Conservation (phyloP, 2,888 invertebrate genomes). For the Rhagium mordax region DNA sequence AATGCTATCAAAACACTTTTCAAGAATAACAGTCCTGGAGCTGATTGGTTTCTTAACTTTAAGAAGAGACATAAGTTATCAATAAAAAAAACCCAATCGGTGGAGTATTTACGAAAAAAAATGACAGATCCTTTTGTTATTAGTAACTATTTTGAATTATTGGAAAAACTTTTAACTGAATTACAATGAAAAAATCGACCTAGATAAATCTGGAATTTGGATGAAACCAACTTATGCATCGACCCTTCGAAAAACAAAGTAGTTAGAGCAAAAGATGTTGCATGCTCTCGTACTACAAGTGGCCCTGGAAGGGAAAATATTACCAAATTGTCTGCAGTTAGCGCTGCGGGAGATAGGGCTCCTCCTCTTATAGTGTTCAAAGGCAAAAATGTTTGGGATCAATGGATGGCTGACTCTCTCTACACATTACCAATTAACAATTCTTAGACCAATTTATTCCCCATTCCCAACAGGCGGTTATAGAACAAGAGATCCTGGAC, state of each 20-base stretch:
- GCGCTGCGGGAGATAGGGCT: conserved; percentile 56
- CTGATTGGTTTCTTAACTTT: not conserved
- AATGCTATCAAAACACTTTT: conserved; percentile 24
- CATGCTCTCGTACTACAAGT: conserved; percentile 47
- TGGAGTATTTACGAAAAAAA: not conserved
- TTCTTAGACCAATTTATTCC: no score
- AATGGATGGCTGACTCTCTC: conserved; percentile 58
- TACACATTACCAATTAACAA: no score
- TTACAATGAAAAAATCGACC: conserved; percentile 29
- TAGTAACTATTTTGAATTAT: not conserved
- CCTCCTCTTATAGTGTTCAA: conserved; percentile 60
- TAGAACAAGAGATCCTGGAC: no score
- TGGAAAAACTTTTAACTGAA: not conserved
- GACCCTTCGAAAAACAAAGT: conserved; percentile 46
- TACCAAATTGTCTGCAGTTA: conserved; percentile 53
- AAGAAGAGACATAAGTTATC: conserved; percentile 23
- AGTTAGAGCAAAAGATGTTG: conserved; percentile 37
- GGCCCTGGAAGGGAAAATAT: conserved; percentile 58
- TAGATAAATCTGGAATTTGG: conserved; percentile 35
- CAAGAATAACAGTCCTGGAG: conserved; percentile 25
- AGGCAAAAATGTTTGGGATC: conserved; percentile 60
- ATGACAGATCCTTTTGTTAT: not conserved
- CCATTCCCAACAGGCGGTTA: no score
- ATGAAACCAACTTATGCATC: conserved; percentile 37
- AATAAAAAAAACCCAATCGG: conserved; percentile 4